Conservation (phyloP, 2,113 vertebrate genomes). For the Sylvietta virens region DNA sequence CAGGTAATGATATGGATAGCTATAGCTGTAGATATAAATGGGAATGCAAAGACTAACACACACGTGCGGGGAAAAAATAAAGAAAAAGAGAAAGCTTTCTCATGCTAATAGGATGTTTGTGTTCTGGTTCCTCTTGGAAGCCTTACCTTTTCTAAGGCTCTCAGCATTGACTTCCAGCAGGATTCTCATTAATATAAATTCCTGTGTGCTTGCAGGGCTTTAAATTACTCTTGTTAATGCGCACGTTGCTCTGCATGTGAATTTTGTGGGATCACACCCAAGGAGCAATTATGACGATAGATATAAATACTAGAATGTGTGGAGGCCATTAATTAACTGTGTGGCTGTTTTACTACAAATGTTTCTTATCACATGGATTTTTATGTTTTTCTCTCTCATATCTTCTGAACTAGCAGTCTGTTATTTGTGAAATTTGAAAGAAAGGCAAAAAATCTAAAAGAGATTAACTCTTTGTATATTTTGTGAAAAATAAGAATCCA, state of each 20-base stretch:
- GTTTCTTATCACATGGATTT: not conserved
- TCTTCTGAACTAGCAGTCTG: not conserved
- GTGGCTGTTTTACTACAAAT: not conserved
- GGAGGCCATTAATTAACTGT: not conserved
- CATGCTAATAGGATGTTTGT: not conserved
- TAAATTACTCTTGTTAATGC: not conserved
- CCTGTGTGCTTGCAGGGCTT: not conserved
- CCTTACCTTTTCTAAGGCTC: not conserved
- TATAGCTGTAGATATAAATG: not conserved
- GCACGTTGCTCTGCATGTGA: not conserved
- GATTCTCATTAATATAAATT: not conserved
- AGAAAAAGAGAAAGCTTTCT: not conserved
- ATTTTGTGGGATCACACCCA: not conserved
- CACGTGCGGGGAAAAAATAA: not conserved
- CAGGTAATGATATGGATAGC: not conserved
- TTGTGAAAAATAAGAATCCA: not conserved
- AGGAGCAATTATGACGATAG: not conserved
- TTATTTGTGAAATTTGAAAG: not conserved
- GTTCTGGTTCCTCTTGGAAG: not conserved
- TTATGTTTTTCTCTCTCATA: not conserved
- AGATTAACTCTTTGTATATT: not conserved
- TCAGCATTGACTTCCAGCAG: not conserved
- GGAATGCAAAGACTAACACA: not conserved
- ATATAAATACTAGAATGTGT: not conserved
- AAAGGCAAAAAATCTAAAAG: not conserved